Conservation (phyloP, 2,888 invertebrate genomes). For the Nudaria mundana region DNA sequence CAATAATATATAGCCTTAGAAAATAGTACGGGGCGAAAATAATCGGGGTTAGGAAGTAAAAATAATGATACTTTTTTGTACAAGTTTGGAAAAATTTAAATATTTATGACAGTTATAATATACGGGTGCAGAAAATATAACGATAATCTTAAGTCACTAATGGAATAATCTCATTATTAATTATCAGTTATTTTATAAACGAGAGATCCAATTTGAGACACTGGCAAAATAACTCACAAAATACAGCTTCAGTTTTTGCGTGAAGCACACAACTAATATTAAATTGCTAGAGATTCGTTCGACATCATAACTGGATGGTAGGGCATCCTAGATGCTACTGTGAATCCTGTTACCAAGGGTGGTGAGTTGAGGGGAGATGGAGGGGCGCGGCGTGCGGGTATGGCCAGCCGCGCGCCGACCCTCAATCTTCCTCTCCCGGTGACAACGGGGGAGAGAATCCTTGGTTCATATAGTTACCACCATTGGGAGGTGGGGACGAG, state of each 20-base stretch:
- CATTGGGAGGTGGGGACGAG: constrained; percentile 84
- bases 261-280: constrained; percentile 12
- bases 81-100: too few species aligned
- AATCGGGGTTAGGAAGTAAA: too few species aligned
- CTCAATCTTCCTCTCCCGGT: constrained; percentile 90
- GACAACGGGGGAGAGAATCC: constrained; percentile 90
- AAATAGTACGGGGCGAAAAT: too few species aligned
- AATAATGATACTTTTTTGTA: too few species aligned
- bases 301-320: constrained; percentile 26
- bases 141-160: constrained; percentile 69
- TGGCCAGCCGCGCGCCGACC: constrained; percentile 82
- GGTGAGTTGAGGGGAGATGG: constrained; percentile 60
- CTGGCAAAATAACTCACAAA: constrained; percentile 44
- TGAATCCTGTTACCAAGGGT: constrained; percentile 61
- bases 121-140: constrained; percentile 29
- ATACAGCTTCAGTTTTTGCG: constrained; percentile 24
- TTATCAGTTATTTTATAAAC: constrained; percentile 56
- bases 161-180: constrained; percentile 76
- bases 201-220: constrained; percentile 72
- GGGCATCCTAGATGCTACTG: constrained; percentile 18
- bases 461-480: constrained; percentile 86
- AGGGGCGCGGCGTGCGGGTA: constrained; percentile 78
- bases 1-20: too few species aligned
- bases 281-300: constrained; percentile 22
- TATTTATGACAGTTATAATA: constrained; percentile 6